Base-by-base conservation (phyloP, 37 sponge, comb jelly and placozoan genomes). In the Dysidea cf. avara region DNA sequence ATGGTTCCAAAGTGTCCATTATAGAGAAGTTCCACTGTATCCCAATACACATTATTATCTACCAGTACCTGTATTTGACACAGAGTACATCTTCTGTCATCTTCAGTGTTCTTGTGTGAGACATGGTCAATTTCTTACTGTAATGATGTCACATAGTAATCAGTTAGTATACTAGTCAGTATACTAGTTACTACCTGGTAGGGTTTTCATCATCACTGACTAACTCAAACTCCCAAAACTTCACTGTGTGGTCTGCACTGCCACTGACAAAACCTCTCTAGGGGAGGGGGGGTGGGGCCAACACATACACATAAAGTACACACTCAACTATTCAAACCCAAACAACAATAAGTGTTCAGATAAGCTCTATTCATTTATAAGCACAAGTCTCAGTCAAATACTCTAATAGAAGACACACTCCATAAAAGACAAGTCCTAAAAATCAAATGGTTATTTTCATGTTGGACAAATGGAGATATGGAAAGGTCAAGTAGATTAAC, bases 151-250 rank as follows among this genome's bases (percentile, higher is more conserved):
- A n/a, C n/a, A n/a, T n/a, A n/a, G n/a, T n/a, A n/a, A n/a, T 26
- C 56, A 25, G n/a, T n/a, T n/a, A n/a, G n/a, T n/a, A n/a, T n/a
- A n/a, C n/a, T n/a, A n/a, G n/a, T n/a, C n/a, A n/a, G n/a, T n/a
- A n/a, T n/a, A n/a, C n/a, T 39, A 63, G 25, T 56, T 22, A 36
- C 56, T 64, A 76, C 81, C 46, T 79, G 22, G 36, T 84, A 31
- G 66, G 36, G 9, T 25, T 49, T 6, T 69, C 79, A 16, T 30
- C 72, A 29, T 69, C 81, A 12, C 64, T 71, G 20, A 79, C 28
- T n/a, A 96, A 78, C 26, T 86, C 91, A 86, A 96, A 96, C 59
- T 96, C 91, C 97, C 97, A 96, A 73, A 96, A 96, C 62, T 88
- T 84, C 51, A 92, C 94, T 24, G 66, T 38, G 28, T 92, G 76